Base-by-base conservation (phyloP, 2,888 invertebrate species). In the Caenorhabditis zanzibari region DNA sequence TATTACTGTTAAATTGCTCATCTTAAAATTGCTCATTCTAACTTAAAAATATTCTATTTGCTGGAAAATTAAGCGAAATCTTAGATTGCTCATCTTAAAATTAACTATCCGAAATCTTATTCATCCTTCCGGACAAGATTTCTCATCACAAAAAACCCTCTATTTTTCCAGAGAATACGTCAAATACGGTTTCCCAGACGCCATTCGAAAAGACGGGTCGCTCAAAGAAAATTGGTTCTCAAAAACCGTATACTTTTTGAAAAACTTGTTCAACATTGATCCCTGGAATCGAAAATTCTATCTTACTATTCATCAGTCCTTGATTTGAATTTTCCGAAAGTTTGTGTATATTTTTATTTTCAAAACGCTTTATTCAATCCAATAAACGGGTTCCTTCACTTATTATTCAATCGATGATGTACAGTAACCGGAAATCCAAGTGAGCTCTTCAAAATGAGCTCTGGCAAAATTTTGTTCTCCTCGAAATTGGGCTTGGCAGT, bases 371-470 rank as follows among this genome's bases (percentile, higher is more conserved):
- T 54, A 26, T 24, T 54, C 24, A 52, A 3, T 47, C n/a, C 14
- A 47, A 47, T 47, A 47, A 47, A 47, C 47, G 47, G 47, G 47
- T 47, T 47, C 7, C 7, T 38, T 68, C 38, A 68, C 19, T 54
- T 54, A 38, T 68, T 68, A 68, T 68, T 54, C 35, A 24, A 26
- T 52, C 83, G 54, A 66, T 72, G 54, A 28, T 71, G 72, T 19
- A 84, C 47, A 10, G 38, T 76, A 22, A 89, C 72, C 14, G 85
- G 86, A 26, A 89, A 83, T 22, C 89, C 89, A 4, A 84, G 41
- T 1, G 84, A 83, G 10, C 88, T 87, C 63, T 85, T 85, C 35
- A 88, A 26, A 35, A 89, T 89, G 10, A 88, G 26, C 47, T 88
- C 88, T 0, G 89, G 89, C 19, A 81, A 41, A 2, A 88, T 85